These are phyloP conservation scores for Pangasianodon hypophthalmus DNA, from an alignment of 2,113 vertebrate species.

Conservation along the genomic window DNA sequence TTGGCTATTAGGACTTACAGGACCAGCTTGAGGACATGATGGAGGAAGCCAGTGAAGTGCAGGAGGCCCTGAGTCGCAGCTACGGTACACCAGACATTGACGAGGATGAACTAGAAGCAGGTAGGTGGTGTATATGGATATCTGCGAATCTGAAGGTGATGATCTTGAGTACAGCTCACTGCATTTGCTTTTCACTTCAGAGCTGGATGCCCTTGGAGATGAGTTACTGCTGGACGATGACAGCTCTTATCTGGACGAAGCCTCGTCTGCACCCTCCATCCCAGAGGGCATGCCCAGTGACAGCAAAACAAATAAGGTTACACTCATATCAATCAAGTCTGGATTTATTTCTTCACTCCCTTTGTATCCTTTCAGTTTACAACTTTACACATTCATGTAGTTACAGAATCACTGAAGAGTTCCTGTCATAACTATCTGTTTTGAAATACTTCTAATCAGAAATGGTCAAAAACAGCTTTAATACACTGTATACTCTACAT, in stretches of 20 bases:
- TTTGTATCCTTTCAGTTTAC: neutral
- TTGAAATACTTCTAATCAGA: neutral
- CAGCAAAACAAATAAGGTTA: constrained; percentile 90
- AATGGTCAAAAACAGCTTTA: neutral
- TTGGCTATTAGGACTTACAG: constrained; percentile 85
- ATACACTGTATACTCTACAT: neutral
- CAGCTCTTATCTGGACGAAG: constrained; percentile 94
- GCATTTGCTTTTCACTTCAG: constrained; percentile 67
- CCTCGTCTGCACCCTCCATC: constrained; percentile 87
- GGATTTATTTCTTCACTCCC: neutral
- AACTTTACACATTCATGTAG: neutral
- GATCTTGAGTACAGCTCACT: neutral
- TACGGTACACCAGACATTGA: constrained; percentile 96
- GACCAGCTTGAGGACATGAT: constrained; percentile 99
- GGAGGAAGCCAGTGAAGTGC: constrained; percentile 94
- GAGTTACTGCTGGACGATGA: constrained; percentile 95
- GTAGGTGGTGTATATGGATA: constrained; percentile 55
- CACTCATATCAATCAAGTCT: neutral
- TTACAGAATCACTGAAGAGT: neutral
- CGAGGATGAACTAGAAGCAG: constrained; percentile 96
- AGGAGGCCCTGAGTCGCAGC: constrained; percentile 92
- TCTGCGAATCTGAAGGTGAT: neutral
- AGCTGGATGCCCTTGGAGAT: constrained; percentile 93
- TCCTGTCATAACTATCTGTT: neutral
- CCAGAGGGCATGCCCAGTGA: constrained; percentile 91